Base-by-base conservation (phyloP, 2,888 invertebrate species). In the Caenorhabditis sinica region DNA sequence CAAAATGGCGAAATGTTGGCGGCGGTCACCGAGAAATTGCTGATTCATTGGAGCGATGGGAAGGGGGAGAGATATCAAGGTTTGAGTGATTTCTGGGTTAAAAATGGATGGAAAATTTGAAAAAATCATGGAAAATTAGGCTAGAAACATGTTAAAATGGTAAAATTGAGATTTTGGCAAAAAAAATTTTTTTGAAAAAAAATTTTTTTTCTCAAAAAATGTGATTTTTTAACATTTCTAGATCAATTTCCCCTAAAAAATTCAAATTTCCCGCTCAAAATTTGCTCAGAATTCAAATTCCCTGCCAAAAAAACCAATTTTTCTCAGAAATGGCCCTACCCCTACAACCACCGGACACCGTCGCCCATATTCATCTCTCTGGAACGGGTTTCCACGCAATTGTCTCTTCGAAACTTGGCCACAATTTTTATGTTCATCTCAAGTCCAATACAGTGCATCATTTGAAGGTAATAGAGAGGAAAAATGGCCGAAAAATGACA, bases 381-480 rank as follows among this genome's bases (percentile, higher is more conserved):
- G 87, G 85, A 5, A 87, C 84, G 58, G 92, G 90, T 2, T 80
- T 82, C 30, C 90, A 91, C 45, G 88, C 90, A 0, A 77, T 92
- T 28, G 86, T 92, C 45, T 89, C 89, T 66, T 87, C 90, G 20
- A 84, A 79, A 56, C 61, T 68, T 2, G 92, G 91, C 11, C 88
- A 91, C 4, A 92, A 91, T 81, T 91, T 89, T 83, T 92, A 92
- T 72, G 45, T 91, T 58, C 83, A 91, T 77, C 63, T 89, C 76
- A 87, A 87, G 23, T 73, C 83, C 0, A 81, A 83, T 43, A 53
- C 73, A 0, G 63, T 83, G 1, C 86, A 86, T 75, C 73, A 89
- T 3, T n/a, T 91, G 17, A 88, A 88, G 13, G 40, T 40, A 13
- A 33, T 6, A 6, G 33, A 6, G 33, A 33, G 4, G 33, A 33